Conservation (phyloP, 2,113 vertebrate species). For the Cynoglossus semilaevis region DNA sequence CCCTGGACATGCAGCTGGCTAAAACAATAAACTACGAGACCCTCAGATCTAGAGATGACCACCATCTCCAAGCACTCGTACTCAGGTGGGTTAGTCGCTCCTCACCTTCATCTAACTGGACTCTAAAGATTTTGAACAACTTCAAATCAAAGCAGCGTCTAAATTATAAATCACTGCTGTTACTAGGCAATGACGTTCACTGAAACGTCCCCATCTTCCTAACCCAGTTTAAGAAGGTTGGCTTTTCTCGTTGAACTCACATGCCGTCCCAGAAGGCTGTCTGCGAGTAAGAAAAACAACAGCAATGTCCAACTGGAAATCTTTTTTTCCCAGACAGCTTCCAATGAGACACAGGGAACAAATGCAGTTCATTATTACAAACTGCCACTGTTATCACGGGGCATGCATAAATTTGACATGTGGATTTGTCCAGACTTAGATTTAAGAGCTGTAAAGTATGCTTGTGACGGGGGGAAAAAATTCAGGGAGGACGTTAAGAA, state of each 20-base stretch:
- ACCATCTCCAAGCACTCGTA: slow-evolving; percentile 2
- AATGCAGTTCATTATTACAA: slow-evolving; percentile 29
- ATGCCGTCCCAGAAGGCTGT: slow-evolving; percentile 30
- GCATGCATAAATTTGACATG: slow-evolving; percentile 24
- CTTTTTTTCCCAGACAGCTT: slow-evolving; percentile 37
- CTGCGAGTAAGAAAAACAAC: slow-evolving; percentile 40
- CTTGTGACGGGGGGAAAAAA: slow-evolving; percentile 5
- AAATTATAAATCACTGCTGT: slow-evolving; percentile 12
- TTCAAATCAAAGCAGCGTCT: slow-evolving; percentile 10
- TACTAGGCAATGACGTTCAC: background rate
- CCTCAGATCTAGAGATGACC: too few relatives aligned
- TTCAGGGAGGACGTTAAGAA: slow-evolving; percentile 15
- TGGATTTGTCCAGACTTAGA: slow-evolving; percentile 29
- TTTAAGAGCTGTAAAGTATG: slow-evolving; percentile 18
- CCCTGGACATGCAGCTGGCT: slow-evolving; percentile 49
- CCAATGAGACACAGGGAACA: slow-evolving; percentile 44
- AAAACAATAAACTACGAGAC: too few relatives aligned
- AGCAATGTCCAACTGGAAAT: slow-evolving; percentile 53
- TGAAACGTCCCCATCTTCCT: slow-evolving; percentile 12
- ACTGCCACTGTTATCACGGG: slow-evolving; percentile 38
- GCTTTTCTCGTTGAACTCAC: slow-evolving; percentile 43
- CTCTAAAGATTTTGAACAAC: slow-evolving; percentile 13
- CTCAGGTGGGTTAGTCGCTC: slow-evolving; percentile 12
- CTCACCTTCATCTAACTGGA: slow-evolving; percentile 7
- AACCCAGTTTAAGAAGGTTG: slow-evolving; percentile 37